Conservation (phyloP, 1,140 invertebrate genomes). For the Brachionus rubens region DNA sequence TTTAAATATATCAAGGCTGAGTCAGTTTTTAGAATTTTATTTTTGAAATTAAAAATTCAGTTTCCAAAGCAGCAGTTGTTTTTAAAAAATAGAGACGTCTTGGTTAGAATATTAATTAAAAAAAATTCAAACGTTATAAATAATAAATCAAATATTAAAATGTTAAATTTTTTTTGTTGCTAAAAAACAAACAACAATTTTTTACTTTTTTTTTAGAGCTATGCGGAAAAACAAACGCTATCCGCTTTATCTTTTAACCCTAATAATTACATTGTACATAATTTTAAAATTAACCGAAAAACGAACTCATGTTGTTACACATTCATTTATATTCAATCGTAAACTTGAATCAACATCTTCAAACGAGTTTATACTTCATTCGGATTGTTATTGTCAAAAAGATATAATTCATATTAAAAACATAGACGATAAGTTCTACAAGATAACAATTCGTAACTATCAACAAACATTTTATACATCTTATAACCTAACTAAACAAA, state of each 20-base stretch:
- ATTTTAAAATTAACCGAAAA: background rate
- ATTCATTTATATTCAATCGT: slow-evolving; percentile 15
- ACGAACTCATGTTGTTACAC: background rate
- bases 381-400: background rate
- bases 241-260: background rate
- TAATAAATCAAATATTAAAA: too few species aligned
- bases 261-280: background rate
- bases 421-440: background rate
- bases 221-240: background rate
- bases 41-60: too few species aligned
- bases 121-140: too few species aligned
- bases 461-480: background rate
- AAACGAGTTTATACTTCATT: slow-evolving; percentile 1
- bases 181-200: too few species aligned
- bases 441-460: background rate
- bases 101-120: too few species aligned
- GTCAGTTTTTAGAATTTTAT: too few species aligned
- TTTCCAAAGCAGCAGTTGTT: too few species aligned
- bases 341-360: background rate
- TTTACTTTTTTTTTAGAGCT: too few species aligned
- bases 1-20: too few species aligned
- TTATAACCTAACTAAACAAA: slow-evolving; percentile 1
- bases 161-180: too few species aligned
- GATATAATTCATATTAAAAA: background rate
- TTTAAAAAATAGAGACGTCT: too few species aligned